Evolutionary conservation across 2,888 invertebrate genomes (phyloP), one percentile per base, ranked within the genome.

Genomic region (Hetaerina titia): DNA sequence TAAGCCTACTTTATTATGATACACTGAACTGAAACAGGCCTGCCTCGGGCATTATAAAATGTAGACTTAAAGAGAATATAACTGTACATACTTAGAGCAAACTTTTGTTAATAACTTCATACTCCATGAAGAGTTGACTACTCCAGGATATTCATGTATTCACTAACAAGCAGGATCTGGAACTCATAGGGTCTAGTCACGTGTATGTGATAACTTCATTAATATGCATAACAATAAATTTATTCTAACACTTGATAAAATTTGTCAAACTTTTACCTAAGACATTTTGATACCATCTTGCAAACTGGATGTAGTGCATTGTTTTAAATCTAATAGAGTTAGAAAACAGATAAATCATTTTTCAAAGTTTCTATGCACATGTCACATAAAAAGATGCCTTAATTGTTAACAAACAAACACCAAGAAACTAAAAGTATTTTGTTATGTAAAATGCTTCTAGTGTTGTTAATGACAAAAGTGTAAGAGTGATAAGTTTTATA

Each of bases 371-470:
- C 45, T 45, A 45, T 31, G 81, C 81, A 81, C 81, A 25, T 31
- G 69, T 81, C 81, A 81, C 81, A 69, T 81, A 31, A 22, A 81
- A 81, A 4, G 31, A 31, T 81, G 25, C 81, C 81, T 81, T 31
- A 8, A 81, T 81, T 81, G 81, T 81, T 13, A 81, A 81, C 81
- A 81, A n/a, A 17, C 60, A 15, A 60, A 81, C 11, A 81, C 31
- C 19, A 69, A 31, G 31, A 81, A 81, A 15, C 81, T 81, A 31
- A 31, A 31, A 81, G 81, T 81, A 31, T 81, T 81, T 31, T 81
- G 81, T 81, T 31, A 31, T 81, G 81, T 81, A 81, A 81, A 81
- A 81, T 81, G 81, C 81, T 81, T 81, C 31, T 81, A 31, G 81
- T 25, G 81, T 9, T 81, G 31, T 81, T 31, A 9, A 31, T 25